Evolutionary conservation across 2,113 vertebrate species (phyloP), one percentile per base, ranked within the genome.

Genomic region (Rhabdomys dilectus): DNA sequence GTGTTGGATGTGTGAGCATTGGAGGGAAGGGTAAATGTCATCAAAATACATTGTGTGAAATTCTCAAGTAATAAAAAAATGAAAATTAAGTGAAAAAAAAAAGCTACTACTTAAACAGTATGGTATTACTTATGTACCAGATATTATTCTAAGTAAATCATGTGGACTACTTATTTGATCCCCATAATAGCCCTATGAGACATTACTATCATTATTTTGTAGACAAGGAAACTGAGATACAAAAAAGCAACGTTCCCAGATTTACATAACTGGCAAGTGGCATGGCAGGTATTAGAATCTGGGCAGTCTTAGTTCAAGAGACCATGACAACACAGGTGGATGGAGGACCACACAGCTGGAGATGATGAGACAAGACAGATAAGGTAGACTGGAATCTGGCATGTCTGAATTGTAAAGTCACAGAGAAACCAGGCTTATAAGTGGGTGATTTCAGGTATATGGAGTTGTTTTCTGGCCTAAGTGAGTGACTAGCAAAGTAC

Each of bases 161-260:
- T 26, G 3, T 36, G 22, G n/a, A 88, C 34, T 78, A 70, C 31
- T 95, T 78, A 84, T 73, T 90, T 92, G 88, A 81, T 95, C n/a
- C 17, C 72, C 42, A 85, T 0, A 75, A 51, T 60, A 75, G 53
- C 31, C 39, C 7, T 51, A 68, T 21, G 13, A 76, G 5, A 58
- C 7, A 72, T 56, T 87, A 75, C 92, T 95, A 89, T 88, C 4
- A 21, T 13, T 75, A 29, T 53, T 89, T 88, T 60, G 72, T 5
- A 82, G 56, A 75, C 21, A 51, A 80, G 36, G 12, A 89, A 82
- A 90, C 9, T 73, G 70, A 94, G 68, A 42, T 48, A 77, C 78
- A 89, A 56, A 92, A 78, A 96, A 76, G 17, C 26, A 94, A 95
- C 29, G 70, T 93, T 36, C 5, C 24, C 31, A 85, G 66, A 56